Percentiles rank a stretch among this genome's conserved stretches.
Conservation (phyloP, 2,888 invertebrate species). For the Esperia sulphurella region DNA sequence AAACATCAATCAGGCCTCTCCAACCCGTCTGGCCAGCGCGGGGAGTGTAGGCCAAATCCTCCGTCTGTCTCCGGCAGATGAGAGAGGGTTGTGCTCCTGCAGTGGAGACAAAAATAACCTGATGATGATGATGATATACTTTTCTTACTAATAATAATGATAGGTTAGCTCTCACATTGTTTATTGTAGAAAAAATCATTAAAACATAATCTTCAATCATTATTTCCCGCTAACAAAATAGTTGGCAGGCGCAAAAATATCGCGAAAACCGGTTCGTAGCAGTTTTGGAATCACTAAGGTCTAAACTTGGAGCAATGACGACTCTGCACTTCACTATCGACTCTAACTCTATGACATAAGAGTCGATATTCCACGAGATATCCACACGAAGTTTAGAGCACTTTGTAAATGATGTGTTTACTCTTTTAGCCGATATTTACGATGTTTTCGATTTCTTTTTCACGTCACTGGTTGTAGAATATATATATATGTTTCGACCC, state of each 20-base stretch:
- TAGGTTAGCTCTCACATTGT: too few relatives aligned
- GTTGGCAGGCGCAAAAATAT: neutral
- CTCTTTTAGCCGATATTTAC: conserved; percentile 19
- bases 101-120: too few relatives aligned
- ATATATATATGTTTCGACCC: neutral
- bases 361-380: neutral
- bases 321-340: neutral
- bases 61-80: too few relatives aligned
- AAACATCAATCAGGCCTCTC: too few relatives aligned
- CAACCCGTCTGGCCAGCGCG: too few relatives aligned
- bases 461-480: conserved; percentile 4
- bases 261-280: neutral
- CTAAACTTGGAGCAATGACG: neutral
- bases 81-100: too few relatives aligned
- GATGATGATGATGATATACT: too few relatives aligned
- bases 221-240: too few relatives aligned
- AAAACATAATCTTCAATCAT: too few relatives aligned
- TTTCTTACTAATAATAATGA: too few relatives aligned
- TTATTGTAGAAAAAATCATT: too few relatives aligned
- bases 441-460: conserved; percentile 12
- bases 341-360: neutral
- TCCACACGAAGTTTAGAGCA: conserved; percentile 9
- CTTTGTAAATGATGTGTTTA: conserved; percentile 12
- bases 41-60: too few relatives aligned
- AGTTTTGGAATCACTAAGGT: neutral